Conservation (phyloP, 2,797 vertebrate genomes). For the Pelochelys cantorii region DNA sequence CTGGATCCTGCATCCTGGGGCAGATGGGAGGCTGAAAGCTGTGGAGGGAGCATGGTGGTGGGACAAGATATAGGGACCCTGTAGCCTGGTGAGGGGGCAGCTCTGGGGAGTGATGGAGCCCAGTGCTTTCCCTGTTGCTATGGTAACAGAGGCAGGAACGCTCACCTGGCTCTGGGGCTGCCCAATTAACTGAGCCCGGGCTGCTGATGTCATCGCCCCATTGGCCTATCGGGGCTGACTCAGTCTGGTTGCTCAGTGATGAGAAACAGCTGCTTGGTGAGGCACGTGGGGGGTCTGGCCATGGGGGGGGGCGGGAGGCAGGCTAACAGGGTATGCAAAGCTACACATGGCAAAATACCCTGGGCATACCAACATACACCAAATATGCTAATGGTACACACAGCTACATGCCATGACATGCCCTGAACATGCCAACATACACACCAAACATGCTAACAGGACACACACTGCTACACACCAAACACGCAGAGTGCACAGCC, state of each 20-base stretch:
- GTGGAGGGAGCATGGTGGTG: too few species aligned
- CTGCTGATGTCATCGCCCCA: slow-evolving; percentile 32
- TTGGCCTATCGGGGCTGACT: slow-evolving; percentile 55
- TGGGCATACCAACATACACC: slow-evolving; percentile 7
- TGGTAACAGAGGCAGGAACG: slow-evolving; percentile 54
- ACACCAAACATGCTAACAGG: too few species aligned
- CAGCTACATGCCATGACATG: neutral
- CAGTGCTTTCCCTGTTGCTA: slow-evolving; percentile 70
- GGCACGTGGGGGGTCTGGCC: slow-evolving; percentile 70
- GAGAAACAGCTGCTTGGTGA: slow-evolving; percentile 27
- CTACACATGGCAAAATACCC: too few species aligned
- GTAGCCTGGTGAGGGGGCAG: accelerated
- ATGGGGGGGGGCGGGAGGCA: too few species aligned
- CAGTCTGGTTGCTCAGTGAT: neutral
- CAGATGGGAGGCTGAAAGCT: too few species aligned
- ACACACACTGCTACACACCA: too few species aligned
- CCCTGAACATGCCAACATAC: too few species aligned
- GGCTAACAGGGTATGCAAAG: too few species aligned
- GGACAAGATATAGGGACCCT: neutral
- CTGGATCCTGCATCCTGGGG: too few species aligned
- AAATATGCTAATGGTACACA: neutral
- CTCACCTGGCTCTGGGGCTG: slow-evolving; percentile 34
- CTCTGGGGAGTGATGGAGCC: neutral
- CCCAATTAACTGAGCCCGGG: slow-evolving; percentile 61
- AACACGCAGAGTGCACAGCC: too few species aligned